A percentile compares a stretch with the other conserved stretches of the same genome.
Evolutionary conservation across 2,797 vertebrate genomes (phyloP).

Genomic region (Pseudocheirus occidentalis): DNA sequence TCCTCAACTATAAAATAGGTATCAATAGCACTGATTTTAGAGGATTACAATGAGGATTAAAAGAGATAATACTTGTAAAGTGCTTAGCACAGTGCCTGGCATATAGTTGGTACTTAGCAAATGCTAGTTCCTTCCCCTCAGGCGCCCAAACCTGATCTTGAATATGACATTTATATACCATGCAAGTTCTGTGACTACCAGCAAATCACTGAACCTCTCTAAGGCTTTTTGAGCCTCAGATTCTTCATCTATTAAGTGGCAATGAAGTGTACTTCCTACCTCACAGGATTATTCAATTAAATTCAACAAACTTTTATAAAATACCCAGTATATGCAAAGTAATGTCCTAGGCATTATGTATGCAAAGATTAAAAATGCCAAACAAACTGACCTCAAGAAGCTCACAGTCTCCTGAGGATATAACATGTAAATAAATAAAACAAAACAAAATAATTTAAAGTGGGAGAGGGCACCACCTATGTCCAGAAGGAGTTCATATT

Average conservation of each 20-base stretch:
- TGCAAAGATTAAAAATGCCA: not conserved
- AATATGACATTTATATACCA: not conserved
- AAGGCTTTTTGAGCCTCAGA: not conserved
- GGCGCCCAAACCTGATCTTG: not conserved
- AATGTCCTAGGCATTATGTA: not conserved
- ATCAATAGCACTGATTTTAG: not conserved
- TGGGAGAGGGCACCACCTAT: not conserved
- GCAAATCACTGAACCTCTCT: not conserved
- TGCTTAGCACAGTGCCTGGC: not conserved
- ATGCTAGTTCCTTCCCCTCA: not conserved
- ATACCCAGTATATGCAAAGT: not conserved
- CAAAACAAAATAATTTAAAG: not conserved
- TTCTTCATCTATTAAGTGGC: not conserved
- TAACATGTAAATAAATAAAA: not conserved
- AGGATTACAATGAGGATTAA: not conserved
- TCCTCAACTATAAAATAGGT: not conserved
- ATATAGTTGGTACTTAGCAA: not conserved
- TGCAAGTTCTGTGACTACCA: not conserved
- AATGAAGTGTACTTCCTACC: not conserved
- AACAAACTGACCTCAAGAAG: not conserved
- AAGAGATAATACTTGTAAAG: not conserved
- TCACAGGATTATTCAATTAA: not conserved
- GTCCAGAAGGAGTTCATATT: not conserved
- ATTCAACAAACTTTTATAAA: not conserved
- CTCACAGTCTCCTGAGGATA: not conserved